A percentile compares a stretch with the other conserved stretches of the same genome.
Conservation (phyloP, 2,113 vertebrate species). For the Antechinus stuartii region DNA sequence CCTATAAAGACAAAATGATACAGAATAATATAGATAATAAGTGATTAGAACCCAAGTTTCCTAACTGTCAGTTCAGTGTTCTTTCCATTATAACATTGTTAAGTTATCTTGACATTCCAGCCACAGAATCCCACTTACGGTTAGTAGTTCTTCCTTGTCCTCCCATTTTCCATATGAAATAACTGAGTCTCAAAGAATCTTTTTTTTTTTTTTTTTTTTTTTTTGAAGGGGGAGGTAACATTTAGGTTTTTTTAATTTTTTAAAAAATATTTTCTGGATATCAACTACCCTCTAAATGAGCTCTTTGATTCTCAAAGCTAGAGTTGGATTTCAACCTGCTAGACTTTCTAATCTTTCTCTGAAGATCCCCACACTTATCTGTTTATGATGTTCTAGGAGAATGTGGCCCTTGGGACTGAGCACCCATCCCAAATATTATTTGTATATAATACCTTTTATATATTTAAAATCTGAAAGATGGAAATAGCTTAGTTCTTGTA, state of each 20-base stretch:
- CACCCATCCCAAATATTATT: not conserved
- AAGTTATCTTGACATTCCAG: not conserved
- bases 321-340: not conserved
- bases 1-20: not conserved
- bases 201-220: not conserved
- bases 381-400: not conserved
- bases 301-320: not conserved
- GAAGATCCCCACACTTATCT: not conserved
- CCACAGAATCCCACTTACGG: not conserved
- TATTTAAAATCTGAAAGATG: slow-evolving; percentile 10
- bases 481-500: not conserved
- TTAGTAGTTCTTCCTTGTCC: not conserved
- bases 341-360: not conserved
- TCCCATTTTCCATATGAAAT: not conserved
- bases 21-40: not conserved
- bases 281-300: not conserved
- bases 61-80: not conserved
- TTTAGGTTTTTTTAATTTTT: not conserved
- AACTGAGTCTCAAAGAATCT: not conserved
- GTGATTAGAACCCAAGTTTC: not conserved
- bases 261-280: not conserved
- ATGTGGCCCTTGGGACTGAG: not conserved
- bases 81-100: not conserved
- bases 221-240: not conserved
- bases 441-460: not conserved